These are phyloP conservation scores for Buceros bicornis DNA, from an alignment of 2,797 vertebrate genomes.

Conservation along the genomic window DNA sequence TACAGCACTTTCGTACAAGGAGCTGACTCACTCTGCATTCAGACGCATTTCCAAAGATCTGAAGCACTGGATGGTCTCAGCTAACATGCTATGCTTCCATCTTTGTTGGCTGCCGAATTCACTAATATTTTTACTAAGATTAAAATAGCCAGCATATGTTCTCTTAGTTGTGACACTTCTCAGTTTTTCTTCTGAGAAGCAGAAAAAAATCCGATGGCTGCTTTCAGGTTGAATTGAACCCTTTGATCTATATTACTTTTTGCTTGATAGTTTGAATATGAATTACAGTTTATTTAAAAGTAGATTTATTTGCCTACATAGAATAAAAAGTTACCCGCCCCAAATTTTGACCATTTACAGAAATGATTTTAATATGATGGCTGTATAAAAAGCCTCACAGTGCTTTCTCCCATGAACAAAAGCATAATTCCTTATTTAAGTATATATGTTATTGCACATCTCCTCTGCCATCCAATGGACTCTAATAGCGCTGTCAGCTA, in stretches of 20 bases:
- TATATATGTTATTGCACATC: not conserved
- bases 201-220: not conserved
- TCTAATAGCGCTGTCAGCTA: not conserved
- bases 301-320: not conserved
- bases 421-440: not conserved
- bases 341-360: not conserved
- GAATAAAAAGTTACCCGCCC: not conserved
- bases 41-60: not conserved
- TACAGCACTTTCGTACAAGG: not conserved
- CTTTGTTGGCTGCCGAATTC: not conserved
- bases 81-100: accelerated
- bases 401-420: not conserved
- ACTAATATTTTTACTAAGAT: not conserved
- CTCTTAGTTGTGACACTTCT: not conserved
- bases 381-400: not conserved
- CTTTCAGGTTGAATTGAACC: not conserved
- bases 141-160: not conserved
- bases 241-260: not conserved
- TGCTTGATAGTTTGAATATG: not conserved
- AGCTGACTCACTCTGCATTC: not conserved
- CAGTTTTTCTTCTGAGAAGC: not conserved
- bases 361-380: not conserved
- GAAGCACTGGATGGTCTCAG: not conserved
- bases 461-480: not conserved
- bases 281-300: not conserved